Conservation (phyloP, 1,140 invertebrate species). For the Leptoteleia sp. region DNA sequence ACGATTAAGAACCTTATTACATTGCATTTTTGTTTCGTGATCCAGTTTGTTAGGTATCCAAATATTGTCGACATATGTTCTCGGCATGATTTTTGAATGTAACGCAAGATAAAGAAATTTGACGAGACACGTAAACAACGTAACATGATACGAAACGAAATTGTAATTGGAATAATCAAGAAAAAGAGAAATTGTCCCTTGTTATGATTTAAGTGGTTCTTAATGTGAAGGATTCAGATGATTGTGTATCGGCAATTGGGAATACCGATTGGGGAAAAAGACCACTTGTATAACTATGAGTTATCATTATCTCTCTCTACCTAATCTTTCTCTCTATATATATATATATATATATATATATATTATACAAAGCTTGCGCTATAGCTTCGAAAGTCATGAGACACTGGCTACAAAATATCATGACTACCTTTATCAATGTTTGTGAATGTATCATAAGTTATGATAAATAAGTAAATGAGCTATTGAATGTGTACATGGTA, state of each 20-base stretch:
- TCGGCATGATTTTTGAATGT: conserved; percentile 51
- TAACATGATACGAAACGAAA: conserved; percentile 19
- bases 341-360: no score
- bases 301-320: conserved; percentile 64
- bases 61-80: conserved; percentile 27
- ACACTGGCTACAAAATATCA: conserved; percentile 77
- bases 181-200: conserved; percentile 5
- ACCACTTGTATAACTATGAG: conserved; percentile 66
- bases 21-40: conserved; percentile 33
- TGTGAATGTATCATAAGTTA: conserved; percentile 81
- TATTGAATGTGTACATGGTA: conserved; percentile 82
- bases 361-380: conserved; percentile 79
- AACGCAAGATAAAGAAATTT: conserved; percentile 36
- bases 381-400: conserved; percentile 79
- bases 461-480: conserved; percentile 80
- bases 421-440: conserved; percentile 81
- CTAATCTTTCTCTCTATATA: conserved; percentile 18
- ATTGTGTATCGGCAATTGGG: conserved; percentile 20
- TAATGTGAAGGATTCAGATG: neutral
- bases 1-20: conserved; percentile 31
- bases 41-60: conserved; percentile 33
- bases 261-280: conserved; percentile 33
- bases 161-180: conserved; percentile 10
- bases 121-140: neutral
- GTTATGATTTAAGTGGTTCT: conserved; percentile 17